A percentile compares a stretch with the other conserved stretches of the same genome.
Conservation (phyloP, 1,140 invertebrate species). For the Agrilus planipennis region DNA sequence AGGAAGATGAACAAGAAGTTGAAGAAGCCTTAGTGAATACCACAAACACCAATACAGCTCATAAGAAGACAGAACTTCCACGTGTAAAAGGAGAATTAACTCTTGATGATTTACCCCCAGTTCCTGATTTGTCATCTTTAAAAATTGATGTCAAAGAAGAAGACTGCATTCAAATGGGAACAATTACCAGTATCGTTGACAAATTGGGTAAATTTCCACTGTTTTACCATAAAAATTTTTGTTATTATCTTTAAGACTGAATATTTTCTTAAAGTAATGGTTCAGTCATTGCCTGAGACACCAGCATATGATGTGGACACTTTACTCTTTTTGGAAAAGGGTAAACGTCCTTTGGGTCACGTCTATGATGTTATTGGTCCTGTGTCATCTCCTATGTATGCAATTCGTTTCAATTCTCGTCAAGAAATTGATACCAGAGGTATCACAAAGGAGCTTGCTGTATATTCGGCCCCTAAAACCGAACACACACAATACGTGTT, state of each 20-base stretch:
- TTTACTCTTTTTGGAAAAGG: conserved; percentile 54
- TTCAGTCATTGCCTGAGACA: conserved; percentile 51
- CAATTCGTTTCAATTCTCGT: conserved; percentile 22
- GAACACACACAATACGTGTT: conserved; percentile 29
- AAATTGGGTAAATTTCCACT: conserved; percentile 39
- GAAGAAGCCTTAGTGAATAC: too few relatives aligned
- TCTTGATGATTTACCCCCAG: conserved; percentile 65
- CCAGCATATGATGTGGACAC: conserved; percentile 75
- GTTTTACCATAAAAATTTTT: conserved; percentile 21
- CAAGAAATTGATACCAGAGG: conserved; percentile 19
- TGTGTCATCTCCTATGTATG: conserved; percentile 33
- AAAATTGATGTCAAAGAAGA: conserved; percentile 64
- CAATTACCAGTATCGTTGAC: conserved; percentile 51
- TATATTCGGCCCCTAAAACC: conserved; percentile 28
- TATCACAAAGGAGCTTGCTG: conserved; percentile 21
- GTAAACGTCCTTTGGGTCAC: conserved; percentile 60
- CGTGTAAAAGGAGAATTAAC: conserved; percentile 9
- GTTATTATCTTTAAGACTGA: too few relatives aligned
- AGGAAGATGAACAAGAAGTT: too few relatives aligned
- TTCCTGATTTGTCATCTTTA: conserved; percentile 54
- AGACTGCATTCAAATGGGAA: conserved; percentile 61
- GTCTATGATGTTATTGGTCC: conserved; percentile 86
- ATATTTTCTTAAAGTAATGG: conserved; percentile 63
- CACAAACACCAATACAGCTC: too few relatives aligned
- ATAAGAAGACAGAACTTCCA: too few relatives aligned